These are phyloP conservation scores for Anseranas semipalmata DNA, from an alignment of 2,113 vertebrate species.

Conservation along the genomic window DNA sequence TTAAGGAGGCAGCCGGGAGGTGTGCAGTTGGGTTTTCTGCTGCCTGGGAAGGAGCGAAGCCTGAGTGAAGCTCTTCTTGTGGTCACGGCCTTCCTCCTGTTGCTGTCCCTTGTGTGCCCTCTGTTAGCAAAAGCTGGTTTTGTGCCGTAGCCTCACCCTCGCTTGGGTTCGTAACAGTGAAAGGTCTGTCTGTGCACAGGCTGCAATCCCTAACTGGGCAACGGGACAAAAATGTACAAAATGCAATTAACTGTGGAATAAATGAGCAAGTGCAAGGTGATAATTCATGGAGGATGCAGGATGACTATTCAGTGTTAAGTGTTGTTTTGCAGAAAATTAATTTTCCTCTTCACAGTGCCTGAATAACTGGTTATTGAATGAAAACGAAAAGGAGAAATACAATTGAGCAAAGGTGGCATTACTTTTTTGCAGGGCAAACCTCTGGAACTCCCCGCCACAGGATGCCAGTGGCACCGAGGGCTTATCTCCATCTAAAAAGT, in stretches of 20 bases:
- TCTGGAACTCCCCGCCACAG: not conserved
- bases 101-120: not conserved
- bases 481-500: not conserved
- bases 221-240: not conserved
- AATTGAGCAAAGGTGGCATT: not conserved
- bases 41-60: not conserved
- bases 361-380: not conserved
- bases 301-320: not conserved
- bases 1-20: not conserved
- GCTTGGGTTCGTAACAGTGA: not conserved
- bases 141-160: not conserved
- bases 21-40: not conserved
- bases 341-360: not conserved
- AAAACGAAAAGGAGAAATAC: not conserved
- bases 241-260: not conserved
- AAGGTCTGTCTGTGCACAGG: not conserved
- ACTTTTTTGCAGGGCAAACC: not conserved
- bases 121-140: not conserved
- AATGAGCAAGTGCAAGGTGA: not conserved
- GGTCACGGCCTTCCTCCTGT: not conserved
- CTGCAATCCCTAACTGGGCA: not conserved
- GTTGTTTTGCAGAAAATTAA: not conserved
- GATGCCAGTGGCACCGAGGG: not conserved
- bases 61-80: not conserved
- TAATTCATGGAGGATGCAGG: not conserved